Base-by-base conservation (phyloP, 2,797 vertebrate genomes). In the Buceros bicornis region DNA sequence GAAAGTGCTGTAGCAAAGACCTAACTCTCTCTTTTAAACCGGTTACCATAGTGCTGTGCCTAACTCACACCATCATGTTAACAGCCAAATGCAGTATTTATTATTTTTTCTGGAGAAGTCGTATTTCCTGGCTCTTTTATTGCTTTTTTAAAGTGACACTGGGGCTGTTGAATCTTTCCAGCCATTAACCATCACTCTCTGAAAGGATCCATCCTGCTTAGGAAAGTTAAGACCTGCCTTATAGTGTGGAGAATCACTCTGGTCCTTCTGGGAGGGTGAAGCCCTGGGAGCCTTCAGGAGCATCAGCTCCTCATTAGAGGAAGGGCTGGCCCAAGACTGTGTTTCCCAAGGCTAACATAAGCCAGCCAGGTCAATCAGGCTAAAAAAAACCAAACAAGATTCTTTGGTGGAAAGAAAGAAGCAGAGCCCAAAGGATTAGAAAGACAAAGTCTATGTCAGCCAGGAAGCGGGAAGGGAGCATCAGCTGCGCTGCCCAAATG, bases 401-500 rank as follows among this genome's bases (percentile, higher is more conserved):
- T 18, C 4, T 73, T 73, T 17, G 14, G 5, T 78, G 61, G 12
- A 7, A 94, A 88, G 84, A 58, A 72, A 76, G 54, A n/a, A 76
- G 47, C 43, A 70, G 73, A 90, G 6, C 47, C 26, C 50, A 48
- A 54, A 40, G 5, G 16, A 7, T 81, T 58, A 58, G 58, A 93
- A 92, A 51, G 7, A 43, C 17, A 40, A 9, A 33, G 29, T 15
- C 50, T 28, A 7, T 28, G 58, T 24, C 18, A 79, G 50, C 31
- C 33, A 31, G 37, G 56, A 51, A 90, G 54, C 26, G 93, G 78
- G 40, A 92, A 89, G 67, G 53, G 51, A 90, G n/a, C 48, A 69
- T 54, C 85, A 82, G 29, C 60, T 94, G 76, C 42, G 61, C 69
- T 91, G 77, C 65, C 50, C 72, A 88, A 94, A 93, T 78, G 29